These are phyloP conservation scores for Callyntrura guangdongensis DNA, from an alignment of 2,888 invertebrate species.

Conservation along the genomic window DNA sequence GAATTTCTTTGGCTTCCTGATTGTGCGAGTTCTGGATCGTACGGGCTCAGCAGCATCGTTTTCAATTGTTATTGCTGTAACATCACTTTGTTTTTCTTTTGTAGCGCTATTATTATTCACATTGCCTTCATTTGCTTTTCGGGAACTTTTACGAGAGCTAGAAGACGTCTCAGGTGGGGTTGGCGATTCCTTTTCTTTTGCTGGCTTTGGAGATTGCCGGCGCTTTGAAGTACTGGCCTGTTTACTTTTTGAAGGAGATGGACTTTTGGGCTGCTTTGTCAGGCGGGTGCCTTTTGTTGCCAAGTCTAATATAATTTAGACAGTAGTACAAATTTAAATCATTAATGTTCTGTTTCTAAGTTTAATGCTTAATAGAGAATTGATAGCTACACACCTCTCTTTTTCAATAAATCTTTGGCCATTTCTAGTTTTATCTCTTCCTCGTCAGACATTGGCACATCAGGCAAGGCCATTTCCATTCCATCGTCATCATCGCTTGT, in stretches of 20 bases:
- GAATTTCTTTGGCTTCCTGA: conserved; percentile 71
- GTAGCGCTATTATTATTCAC: not conserved
- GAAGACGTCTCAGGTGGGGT: not conserved
- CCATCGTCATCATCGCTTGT: conserved; percentile 64
- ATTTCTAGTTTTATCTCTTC: conserved; percentile 30
- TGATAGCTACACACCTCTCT: not conserved
- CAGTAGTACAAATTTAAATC: too few relatives aligned
- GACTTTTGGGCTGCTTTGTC: not conserved
- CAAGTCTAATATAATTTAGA: not conserved
- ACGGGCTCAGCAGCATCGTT: conserved; percentile 34
- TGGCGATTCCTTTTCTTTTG: not conserved
- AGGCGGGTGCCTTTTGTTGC: not conserved
- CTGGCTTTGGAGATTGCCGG: conserved; percentile 5
- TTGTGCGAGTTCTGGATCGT: conserved; percentile 66
- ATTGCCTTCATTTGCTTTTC: not conserved
- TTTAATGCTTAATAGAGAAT: not conserved
- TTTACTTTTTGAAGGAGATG: conserved; percentile 4
- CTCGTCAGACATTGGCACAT: conserved; percentile 67
- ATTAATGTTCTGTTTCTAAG: too few relatives aligned
- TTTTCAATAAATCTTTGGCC: not conserved
- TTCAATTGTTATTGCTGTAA: not conserved
- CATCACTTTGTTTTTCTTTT: not conserved
- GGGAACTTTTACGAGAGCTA: not conserved
- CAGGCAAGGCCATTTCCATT: conserved; percentile 69
- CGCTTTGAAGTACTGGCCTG: not conserved